Conservation (phyloP, 2,113 vertebrate species). For the Nicator chloris region DNA sequence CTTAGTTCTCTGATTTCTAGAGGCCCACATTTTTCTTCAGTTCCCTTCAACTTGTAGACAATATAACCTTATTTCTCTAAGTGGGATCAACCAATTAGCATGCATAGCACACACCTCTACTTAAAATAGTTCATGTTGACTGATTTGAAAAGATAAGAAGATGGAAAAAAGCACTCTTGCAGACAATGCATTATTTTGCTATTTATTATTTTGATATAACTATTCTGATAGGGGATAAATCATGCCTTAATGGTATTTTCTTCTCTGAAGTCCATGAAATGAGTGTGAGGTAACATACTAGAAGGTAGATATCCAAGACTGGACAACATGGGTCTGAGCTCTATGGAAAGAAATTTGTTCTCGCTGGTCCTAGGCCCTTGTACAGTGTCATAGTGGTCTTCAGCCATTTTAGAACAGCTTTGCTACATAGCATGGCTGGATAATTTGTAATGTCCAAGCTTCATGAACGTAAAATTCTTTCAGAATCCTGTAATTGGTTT, state of each 20-base stretch:
- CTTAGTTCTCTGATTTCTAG: not conserved
- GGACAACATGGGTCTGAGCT: not conserved
- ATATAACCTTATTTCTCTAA: not conserved
- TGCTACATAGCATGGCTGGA: not conserved
- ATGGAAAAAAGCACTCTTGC: not conserved
- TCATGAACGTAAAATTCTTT: not conserved
- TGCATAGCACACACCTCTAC: not conserved
- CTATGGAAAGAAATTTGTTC: not conserved
- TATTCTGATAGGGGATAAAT: not conserved
- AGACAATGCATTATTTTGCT: not conserved
- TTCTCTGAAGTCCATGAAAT: not conserved
- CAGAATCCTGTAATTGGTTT: not conserved
- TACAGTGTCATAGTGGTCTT: not conserved
- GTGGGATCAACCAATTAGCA: not conserved
- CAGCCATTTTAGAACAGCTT: not conserved
- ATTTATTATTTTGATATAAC: not conserved
- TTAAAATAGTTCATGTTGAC: not conserved
- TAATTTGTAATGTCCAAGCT: not conserved
- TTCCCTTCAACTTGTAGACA: not conserved
- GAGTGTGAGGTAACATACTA: not conserved
- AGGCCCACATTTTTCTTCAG: not conserved
- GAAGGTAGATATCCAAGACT: not conserved
- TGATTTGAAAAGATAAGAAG: not conserved
- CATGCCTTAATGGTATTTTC: not conserved
- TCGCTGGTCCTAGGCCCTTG: not conserved